Conservation (phyloP, 2,888 invertebrate species). For the Lampropteryx suffumata region DNA sequence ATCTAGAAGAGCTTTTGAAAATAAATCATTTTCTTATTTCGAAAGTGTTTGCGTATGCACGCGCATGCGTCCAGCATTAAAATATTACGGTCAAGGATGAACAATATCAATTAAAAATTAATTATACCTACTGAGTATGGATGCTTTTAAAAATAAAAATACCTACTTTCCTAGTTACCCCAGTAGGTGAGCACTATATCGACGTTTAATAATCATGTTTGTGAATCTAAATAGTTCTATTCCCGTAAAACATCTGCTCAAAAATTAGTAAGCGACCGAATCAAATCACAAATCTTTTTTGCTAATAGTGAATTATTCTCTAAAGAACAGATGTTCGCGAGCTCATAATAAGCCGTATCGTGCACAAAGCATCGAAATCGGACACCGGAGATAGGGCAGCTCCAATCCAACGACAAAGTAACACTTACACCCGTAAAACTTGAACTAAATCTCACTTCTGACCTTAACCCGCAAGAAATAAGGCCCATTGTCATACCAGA, state of each 20-base stretch:
- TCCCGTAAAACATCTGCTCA: conserved; percentile 34
- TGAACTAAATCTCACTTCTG: conserved; percentile 42
- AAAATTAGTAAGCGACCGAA: conserved; percentile 47
- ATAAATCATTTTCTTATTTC: conserved; percentile 38
- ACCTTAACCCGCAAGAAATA: conserved; percentile 41
- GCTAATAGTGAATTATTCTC: conserved; percentile 69
- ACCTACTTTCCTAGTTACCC: too few relatives aligned
- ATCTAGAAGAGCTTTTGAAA: conserved; percentile 41
- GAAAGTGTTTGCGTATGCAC: conserved; percentile 18
- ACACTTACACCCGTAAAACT: conserved; percentile 47
- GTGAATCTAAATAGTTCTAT: background rate
- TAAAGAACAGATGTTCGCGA: conserved; percentile 76
- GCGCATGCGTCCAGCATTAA: background rate
- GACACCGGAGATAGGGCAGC: conserved; percentile 80
- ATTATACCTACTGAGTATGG: background rate
- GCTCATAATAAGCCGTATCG: conserved; percentile 81
- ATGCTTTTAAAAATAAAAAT: too few relatives aligned
- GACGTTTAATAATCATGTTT: background rate
- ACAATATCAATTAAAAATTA: background rate
- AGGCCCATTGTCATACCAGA: conserved; percentile 22
- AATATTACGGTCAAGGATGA: background rate
- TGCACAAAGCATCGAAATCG: conserved; percentile 79
- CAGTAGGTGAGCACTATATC: too few relatives aligned
- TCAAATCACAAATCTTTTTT: conserved; percentile 65
- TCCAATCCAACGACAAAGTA: conserved; percentile 62